Conservation (phyloP, 2,888 invertebrate species). For the Euclidia mi region DNA sequence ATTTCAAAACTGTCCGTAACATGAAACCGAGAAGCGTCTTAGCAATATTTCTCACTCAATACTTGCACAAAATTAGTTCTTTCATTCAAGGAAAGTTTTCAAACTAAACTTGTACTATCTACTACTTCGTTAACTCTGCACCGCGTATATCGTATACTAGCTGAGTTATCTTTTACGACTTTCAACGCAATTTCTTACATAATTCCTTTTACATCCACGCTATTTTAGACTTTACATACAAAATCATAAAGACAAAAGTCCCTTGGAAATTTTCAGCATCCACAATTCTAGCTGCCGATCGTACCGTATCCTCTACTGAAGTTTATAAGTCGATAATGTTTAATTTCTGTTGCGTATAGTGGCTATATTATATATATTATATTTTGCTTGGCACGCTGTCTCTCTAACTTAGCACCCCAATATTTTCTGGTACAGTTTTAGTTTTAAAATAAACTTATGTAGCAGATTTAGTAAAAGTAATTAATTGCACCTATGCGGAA, state of each 20-base stretch:
- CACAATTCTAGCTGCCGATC: conserved; percentile 36
- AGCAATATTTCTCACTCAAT: conserved; percentile 21
- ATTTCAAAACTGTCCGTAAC: conserved; percentile 1
- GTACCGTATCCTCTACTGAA: conserved; percentile 40
- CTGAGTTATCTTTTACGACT: conserved; percentile 53
- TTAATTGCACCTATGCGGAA: conserved; percentile 31
- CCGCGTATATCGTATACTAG: conserved; percentile 45
- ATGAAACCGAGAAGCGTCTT: conserved; percentile 12
- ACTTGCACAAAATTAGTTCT: conserved; percentile 37
- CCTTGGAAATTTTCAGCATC: conserved; percentile 26
- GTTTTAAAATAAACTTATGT: conserved; percentile 36
- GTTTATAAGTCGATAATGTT: conserved; percentile 57
- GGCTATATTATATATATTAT: too few relatives aligned
- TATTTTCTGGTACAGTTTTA: conserved; percentile 39
- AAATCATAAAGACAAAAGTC: conserved; percentile 30
- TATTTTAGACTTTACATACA: conserved; percentile 35
- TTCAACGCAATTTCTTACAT: conserved; percentile 52
- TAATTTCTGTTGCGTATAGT: conserved; percentile 56
- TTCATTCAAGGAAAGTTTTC: conserved; percentile 29
- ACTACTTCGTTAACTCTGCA: conserved; percentile 48
- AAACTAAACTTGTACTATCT: conserved; percentile 34
- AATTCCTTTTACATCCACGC: conserved; percentile 31
- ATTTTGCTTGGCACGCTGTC: conserved; percentile 31
- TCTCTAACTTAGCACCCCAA: conserved; percentile 37
- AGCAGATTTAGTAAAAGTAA: conserved; percentile 22